These are phyloP conservation scores for Panthera leo DNA, from an alignment of 2,113 vertebrate genomes.

Conservation along the genomic window DNA sequence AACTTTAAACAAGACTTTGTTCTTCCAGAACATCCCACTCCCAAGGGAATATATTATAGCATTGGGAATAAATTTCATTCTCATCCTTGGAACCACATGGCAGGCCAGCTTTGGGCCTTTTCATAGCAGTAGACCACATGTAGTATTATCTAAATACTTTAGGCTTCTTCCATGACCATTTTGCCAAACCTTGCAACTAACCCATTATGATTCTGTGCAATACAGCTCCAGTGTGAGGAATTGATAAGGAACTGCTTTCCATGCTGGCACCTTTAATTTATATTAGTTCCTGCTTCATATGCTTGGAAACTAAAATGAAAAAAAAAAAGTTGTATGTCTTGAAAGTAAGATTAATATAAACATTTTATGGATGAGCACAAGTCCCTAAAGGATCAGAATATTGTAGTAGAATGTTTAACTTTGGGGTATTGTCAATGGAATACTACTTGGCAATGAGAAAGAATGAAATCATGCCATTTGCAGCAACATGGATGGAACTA, in stretches of 20 bases:
- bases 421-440: too few relatives aligned
- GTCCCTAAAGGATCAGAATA: not conserved
- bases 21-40: not conserved
- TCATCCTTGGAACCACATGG: not conserved
- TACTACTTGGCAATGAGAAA: too few relatives aligned
- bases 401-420: not conserved
- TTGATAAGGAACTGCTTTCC: not conserved
- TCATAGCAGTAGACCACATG: not conserved
- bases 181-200: not conserved
- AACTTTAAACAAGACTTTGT: not conserved
- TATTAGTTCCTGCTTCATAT: not conserved
- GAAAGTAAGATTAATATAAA: not conserved
- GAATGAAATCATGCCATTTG: too few relatives aligned
- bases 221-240: not conserved
- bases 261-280: slow-evolving; percentile 32
- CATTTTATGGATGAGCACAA: not conserved
- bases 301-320: slow-evolving; percentile 13
- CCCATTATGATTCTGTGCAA: not conserved
- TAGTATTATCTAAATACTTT: not conserved
- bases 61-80: not conserved
- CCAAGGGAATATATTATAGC: not conserved
- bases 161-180: not conserved
- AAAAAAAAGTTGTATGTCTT: not conserved
- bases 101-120: not conserved
- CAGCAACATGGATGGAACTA: too few relatives aligned